Base-by-base conservation (phyloP, 2,113 vertebrate genomes). In the Helogale parvula region DNA sequence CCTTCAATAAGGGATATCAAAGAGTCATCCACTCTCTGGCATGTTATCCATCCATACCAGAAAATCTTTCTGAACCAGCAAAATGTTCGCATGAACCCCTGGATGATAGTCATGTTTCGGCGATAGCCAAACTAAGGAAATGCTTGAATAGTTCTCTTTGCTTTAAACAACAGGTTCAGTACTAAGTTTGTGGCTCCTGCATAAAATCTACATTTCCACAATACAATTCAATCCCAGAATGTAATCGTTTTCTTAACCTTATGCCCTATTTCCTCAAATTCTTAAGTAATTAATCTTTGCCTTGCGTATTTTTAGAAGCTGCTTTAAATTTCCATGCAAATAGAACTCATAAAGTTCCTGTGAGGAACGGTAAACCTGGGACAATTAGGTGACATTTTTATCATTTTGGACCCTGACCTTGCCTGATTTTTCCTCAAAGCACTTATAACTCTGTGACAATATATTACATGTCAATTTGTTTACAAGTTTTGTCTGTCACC, bases 241-340 rank as follows among this genome's bases (percentile, higher is more conserved):
- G 4, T 79, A 91, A 93, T 47, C 5, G 19, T 54, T 89, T 90
- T n/a, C 50, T 54, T 92, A 89, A 41, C 8, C 6, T 88, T 80
- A n/a, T 79, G 27, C 13, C 33, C 52, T 89, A 15, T 2, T 85
- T 33, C 47, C 25, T 90, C 27, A 21, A 92, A 74, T 84, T 74
- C 66, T 90, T 82, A 47, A 52, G 21, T 52, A 63, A 66, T 92
- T 95, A 63, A 92, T 90, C 38, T 65, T 45, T 38, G 15, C 4
- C 16, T 94, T 85, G 41, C 13, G 0, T 77, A 50, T 85, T 90
- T 84, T 90, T 84, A 80, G 35, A 93, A 80, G 27, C 15, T 88
- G 84, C 19, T 90, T 96, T 80, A 88, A 77, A 88, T 81, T 81
- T 65, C 47, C 35, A 13, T 52, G n/a, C 65, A 92, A 57, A 71